Evolutionary conservation across 2,113 vertebrate genomes (phyloP), one percentile per base, ranked within the genome.

Genomic region (Oryzias woworae): DNA sequence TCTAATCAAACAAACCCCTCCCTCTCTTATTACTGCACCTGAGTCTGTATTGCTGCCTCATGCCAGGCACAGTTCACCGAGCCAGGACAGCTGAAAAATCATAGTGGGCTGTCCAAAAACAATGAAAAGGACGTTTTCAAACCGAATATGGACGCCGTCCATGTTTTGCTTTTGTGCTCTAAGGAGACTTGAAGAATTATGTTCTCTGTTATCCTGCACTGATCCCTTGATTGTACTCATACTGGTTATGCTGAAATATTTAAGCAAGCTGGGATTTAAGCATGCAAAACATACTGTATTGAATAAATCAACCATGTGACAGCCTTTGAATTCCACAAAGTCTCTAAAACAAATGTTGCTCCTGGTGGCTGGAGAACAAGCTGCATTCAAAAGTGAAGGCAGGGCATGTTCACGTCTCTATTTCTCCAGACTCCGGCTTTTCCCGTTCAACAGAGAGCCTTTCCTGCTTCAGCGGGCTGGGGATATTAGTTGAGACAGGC

Each of bases 401-500:
- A 82, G 82, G 62, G n/a, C 66, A 80, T 83, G 80, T 81, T 87
- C 80, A 78, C 51, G 69, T 83, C 71, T 87, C 49, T 73, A 62
- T 83, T 78, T 70, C 66, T 43, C 80, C 47, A 54, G 64, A 69
- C 36, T 58, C 28, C 3, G 22, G 17, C 53, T 52, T n/a, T 26
- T 53, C 45, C 53, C 59, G 48, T 57, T 42, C 13, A 14, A 53
- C 15, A 56, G 45, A 80, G 68, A 79, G 75, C 60, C 76, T 78
- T 69, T 69, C 80, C 77, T 82, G 78, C 84, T 80, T 78, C 72
- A 78, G 62, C 54, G 53, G 77, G 77, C 71, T 62, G 45, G 82
- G 78, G 83, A 87, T 90, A 91, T 92, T 89, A 81, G 89, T 88
- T 85, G 49, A 84, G 92, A 91, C 88, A 92, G 86, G 89, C 87